Percentiles rank a stretch among this genome's conserved stretches.
Evolutionary conservation across 2,113 vertebrate genomes (phyloP).

Genomic region (Microcebus ravelobensis): DNA sequence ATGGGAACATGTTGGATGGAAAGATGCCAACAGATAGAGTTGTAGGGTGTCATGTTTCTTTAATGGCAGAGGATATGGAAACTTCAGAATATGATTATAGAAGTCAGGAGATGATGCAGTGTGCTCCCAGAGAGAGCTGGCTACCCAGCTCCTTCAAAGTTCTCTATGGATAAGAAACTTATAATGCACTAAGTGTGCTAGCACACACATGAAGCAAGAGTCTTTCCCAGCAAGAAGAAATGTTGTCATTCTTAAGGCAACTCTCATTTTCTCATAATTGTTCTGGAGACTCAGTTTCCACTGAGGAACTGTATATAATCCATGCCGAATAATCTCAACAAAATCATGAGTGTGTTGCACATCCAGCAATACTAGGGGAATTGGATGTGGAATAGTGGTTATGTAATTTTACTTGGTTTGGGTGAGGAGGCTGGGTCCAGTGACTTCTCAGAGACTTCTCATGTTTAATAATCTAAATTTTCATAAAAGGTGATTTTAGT

Average conservation of each 20-base stretch:
- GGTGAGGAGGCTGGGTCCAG: accelerated
- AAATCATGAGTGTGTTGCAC: accelerated
- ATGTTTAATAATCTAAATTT: background rate
- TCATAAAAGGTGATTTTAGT: background rate
- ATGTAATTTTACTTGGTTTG: background rate
- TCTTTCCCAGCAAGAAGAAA: background rate
- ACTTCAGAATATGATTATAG: background rate
- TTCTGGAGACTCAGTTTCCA: too few relatives aligned
- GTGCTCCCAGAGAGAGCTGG: background rate
- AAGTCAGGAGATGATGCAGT: background rate
- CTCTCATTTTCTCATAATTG: background rate
- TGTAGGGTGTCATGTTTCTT: background rate
- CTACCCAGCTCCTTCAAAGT: background rate
- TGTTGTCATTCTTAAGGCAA: background rate
- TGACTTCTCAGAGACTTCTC: background rate
- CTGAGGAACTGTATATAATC: accelerated
- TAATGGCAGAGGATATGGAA: conserved; percentile 1
- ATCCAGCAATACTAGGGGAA: too few relatives aligned
- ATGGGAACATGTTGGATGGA: background rate
- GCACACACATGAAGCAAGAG: too few relatives aligned
- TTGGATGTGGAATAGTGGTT: too few relatives aligned
- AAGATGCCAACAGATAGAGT: conserved; percentile 44
- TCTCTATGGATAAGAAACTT: background rate
- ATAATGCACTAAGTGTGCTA: accelerated
- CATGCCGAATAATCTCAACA: background rate